Evolutionary conservation across 1,140 invertebrate genomes (phyloP).

Genomic region (Hydropsyche tenuis): DNA sequence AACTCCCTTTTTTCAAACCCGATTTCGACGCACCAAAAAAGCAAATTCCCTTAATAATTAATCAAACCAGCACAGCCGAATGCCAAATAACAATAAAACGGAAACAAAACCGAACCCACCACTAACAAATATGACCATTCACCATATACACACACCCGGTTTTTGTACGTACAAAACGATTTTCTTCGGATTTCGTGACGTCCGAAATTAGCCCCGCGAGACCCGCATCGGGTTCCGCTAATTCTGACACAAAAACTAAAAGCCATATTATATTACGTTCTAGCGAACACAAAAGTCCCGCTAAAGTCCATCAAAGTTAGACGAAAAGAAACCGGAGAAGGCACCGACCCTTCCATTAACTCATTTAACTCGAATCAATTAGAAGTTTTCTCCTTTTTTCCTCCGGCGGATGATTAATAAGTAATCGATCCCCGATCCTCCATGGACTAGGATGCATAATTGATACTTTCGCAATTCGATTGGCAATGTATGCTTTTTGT

Average conservation of each 20-base stretch:
- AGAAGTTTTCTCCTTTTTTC: slow-evolving; percentile 1
- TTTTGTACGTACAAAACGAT: neutral
- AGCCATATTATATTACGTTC: slow-evolving; percentile 19
- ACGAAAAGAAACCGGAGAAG: slow-evolving; percentile 16
- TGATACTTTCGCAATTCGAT: no score
- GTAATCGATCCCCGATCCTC: no score
- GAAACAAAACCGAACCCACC: neutral
- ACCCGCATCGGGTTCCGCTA: neutral
- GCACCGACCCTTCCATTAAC: slow-evolving; percentile 5
- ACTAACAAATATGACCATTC: no score
- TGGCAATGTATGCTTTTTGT: no score
- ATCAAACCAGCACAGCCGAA: no score
- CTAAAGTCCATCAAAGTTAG: slow-evolving; percentile 20
- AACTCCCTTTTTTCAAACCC: no score
- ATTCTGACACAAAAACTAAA: slow-evolving; percentile 13
- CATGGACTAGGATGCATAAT: no score
- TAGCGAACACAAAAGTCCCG: neutral
- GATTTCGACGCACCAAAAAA: no score
- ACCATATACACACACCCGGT: no score
- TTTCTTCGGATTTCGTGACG: slow-evolving; percentile 13
- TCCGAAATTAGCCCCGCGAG: neutral
- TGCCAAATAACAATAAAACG: no score
- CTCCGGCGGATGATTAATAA: no score
- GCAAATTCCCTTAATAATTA: no score
- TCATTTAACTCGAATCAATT: slow-evolving; percentile 10